Percentiles rank a stretch among this genome's conserved stretches.
phyloP scores from a whole-genome alignment of 2,113 vertebrate species.

The Spilogale gracilis region DNA sequence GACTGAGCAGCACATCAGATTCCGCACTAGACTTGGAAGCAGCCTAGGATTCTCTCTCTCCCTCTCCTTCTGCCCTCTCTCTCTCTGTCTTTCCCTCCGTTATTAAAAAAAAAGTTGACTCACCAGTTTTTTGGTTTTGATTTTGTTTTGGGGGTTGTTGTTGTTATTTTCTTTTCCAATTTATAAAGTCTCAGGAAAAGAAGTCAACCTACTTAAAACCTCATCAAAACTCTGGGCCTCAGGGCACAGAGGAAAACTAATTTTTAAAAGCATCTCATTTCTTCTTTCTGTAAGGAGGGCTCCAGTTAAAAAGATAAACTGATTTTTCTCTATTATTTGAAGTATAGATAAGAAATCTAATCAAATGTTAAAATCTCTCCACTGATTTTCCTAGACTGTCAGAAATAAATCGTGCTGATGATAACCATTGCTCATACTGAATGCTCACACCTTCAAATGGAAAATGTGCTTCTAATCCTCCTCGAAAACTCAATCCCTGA shows the following conservation, averaged over 20 bases:
- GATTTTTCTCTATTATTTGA: constrained; percentile 19
- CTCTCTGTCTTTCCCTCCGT: not conserved
- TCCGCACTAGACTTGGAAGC: not conserved
- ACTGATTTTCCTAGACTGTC: not conserved
- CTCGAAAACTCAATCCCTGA: not conserved
- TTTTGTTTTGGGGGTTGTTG: not conserved
- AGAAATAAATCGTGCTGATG: not conserved
- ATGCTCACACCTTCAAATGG: not conserved
- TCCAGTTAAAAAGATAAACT: not conserved
- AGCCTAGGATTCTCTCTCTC: not conserved
- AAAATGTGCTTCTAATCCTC: not conserved
- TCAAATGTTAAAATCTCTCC: constrained; percentile 27
- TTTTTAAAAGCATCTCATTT: constrained; percentile 41
- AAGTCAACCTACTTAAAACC: not conserved
- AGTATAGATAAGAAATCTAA: not conserved
- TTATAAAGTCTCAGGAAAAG: constrained; percentile 23
- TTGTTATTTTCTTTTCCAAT: not conserved
- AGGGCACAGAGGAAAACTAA: constrained; percentile 2
- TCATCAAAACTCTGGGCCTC: constrained; percentile 16
- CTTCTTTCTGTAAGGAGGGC: not conserved
- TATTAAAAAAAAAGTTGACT: not conserved
- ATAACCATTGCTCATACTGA: not conserved
- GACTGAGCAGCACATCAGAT: not conserved
- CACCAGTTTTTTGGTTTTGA: not conserved
- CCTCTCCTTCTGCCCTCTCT: not conserved